These are phyloP conservation scores for Phrynocephalus vlangalii DNA, from an alignment of 2,797 vertebrate genomes.

Conservation along the genomic window DNA sequence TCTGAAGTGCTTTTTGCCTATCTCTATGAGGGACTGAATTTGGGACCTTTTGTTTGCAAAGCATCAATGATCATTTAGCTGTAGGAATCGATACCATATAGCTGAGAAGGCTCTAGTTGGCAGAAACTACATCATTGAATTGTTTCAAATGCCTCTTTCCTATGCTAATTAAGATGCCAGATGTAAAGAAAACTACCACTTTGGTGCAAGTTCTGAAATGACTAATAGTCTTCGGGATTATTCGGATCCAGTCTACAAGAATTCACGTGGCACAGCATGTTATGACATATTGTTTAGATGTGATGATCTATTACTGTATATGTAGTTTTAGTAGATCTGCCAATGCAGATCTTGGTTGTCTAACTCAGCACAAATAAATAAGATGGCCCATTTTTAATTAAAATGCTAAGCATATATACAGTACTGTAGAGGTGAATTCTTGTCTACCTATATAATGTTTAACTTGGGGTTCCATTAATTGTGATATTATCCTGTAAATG, in stretches of 20 bases:
- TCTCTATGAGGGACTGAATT: not conserved
- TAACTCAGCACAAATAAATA: not conserved
- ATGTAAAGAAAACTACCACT: not conserved
- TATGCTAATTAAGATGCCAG: not conserved
- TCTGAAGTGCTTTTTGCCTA: too few relatives aligned
- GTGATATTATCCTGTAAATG: not conserved
- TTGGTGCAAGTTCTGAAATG: not conserved
- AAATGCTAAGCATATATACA: not conserved
- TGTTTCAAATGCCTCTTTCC: not conserved
- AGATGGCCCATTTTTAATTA: not conserved
- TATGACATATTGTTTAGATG: not conserved
- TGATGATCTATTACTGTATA: not conserved
- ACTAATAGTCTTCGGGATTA: not conserved
- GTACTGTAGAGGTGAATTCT: not conserved
- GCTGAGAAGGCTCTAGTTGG: not conserved
- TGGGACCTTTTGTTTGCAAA: not conserved
- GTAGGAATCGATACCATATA: too few relatives aligned
- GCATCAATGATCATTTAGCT: not conserved
- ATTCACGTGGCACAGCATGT: not conserved
- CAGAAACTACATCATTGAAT: not conserved
- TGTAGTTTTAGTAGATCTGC: not conserved
- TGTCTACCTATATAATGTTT: not conserved
- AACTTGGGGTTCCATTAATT: not conserved
- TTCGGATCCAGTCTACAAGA: not conserved
- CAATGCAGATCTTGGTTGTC: not conserved